Conservation (phyloP, 2,113 vertebrate genomes). For the Caracal caracal region DNA sequence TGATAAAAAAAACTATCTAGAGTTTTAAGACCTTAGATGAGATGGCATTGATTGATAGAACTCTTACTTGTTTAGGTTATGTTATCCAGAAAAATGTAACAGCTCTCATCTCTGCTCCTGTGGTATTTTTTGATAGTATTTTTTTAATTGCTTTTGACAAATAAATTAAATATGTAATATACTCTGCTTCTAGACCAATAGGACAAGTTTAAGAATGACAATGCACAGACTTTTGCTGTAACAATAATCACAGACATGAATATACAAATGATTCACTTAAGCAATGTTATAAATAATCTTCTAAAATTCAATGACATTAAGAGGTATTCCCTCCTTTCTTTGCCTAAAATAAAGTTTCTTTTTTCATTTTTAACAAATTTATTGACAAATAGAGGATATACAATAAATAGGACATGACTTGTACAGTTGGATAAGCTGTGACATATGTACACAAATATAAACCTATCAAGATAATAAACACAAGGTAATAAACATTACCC, state of each 20-base stretch:
- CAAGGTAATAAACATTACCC: not conserved
- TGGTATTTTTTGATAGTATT: conserved; percentile 54
- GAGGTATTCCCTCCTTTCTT: not conserved
- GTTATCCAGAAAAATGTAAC: conserved; percentile 48
- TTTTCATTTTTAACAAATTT: not conserved
- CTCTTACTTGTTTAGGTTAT: conserved; percentile 37
- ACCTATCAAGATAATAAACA: not conserved
- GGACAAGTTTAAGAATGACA: not conserved
- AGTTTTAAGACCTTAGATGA: conserved; percentile 57
- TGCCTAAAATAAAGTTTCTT: not conserved
- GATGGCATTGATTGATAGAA: conserved; percentile 64
- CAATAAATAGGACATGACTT: not conserved
- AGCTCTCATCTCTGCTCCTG: conserved; percentile 61
- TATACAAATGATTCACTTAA: not conserved
- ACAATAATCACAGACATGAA: not conserved
- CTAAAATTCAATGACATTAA: not conserved
- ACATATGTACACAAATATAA: not conserved
- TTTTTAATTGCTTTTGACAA: conserved; percentile 55
- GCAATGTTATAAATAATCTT: not conserved
- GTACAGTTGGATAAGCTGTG: not conserved
- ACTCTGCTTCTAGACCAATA: not conserved
- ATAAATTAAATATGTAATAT: not conserved
- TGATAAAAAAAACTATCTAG: not conserved
- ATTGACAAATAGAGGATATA: not conserved
- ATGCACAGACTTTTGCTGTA: not conserved